These are phyloP conservation scores for Neomonachus schauinslandi DNA, from an alignment of 2,113 vertebrate species.

Conservation along the genomic window DNA sequence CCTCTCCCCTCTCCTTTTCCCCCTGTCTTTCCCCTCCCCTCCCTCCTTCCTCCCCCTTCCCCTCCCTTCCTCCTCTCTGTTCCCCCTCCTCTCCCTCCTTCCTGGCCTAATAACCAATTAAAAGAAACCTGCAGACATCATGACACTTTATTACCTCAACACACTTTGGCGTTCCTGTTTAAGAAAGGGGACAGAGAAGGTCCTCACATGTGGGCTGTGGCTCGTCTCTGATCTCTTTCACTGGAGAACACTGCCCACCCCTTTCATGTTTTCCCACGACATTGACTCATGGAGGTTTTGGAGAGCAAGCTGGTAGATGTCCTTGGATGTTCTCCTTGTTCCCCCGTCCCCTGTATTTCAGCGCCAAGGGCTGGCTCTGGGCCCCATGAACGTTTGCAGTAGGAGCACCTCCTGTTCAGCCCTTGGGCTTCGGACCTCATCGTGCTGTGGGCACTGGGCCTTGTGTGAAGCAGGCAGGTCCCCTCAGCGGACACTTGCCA, in stretches of 20 bases:
- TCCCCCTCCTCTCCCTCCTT: not conserved
- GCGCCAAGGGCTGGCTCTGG: not conserved
- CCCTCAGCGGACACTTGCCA: not conserved
- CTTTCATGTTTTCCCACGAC: accelerated
- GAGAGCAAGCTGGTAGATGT: not conserved
- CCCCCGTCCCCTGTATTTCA: accelerated
- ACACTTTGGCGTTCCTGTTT: not conserved
- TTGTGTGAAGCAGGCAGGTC: accelerated
- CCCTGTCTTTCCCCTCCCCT: not conserved
- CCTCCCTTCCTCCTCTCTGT: no score
- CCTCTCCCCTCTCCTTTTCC: constrained; percentile 55
- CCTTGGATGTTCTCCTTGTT: no score
- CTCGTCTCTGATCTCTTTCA: accelerated
- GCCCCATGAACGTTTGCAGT: accelerated
- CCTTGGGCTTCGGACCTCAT: accelerated
- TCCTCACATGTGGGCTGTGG: accelerated
- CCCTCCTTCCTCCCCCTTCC: no score
- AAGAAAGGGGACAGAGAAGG: not conserved
- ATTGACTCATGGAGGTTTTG: not conserved
- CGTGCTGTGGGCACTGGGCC: accelerated
- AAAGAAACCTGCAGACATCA: not conserved
- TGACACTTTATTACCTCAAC: accelerated
- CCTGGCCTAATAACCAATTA: not conserved
- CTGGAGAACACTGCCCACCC: accelerated
- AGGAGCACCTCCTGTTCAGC: accelerated